Evolutionary conservation across 2,797 vertebrate genomes (phyloP).

Genomic region (Artibeus jamaicensis): DNA sequence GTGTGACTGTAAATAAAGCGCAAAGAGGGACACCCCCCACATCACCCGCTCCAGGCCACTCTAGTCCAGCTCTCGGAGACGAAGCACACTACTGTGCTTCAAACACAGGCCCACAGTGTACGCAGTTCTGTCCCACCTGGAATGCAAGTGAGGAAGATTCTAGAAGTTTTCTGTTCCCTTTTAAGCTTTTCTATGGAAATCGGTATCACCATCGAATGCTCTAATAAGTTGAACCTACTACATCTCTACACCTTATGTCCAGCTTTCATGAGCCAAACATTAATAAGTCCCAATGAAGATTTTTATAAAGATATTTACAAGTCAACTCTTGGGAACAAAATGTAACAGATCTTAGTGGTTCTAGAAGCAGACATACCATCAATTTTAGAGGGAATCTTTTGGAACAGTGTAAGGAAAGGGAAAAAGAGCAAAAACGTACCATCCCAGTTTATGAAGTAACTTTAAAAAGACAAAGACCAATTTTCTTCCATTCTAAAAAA

Average conservation of each 20-base stretch:
- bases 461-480: background rate
- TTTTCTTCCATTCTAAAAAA: background rate
- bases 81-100: constrained; percentile 64
- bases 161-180: background rate
- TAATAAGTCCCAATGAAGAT: constrained; percentile 5
- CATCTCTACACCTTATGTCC: background rate
- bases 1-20: background rate
- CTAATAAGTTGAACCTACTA: background rate
- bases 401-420: background rate
- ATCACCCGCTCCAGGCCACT: background rate
- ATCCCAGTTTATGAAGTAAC: background rate
- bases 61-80: background rate
- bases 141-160: background rate
- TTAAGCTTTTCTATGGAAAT: background rate
- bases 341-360: constrained; percentile 14
- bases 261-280: constrained; percentile 20
- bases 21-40: background rate
- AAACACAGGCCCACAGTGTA: constrained; percentile 65
- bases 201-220: background rate
- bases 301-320: background rate
- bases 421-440: background rate
- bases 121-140: constrained; percentile 49
- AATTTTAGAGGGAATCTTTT: constrained; percentile 4
- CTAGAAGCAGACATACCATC: background rate
- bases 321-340: constrained; percentile 1